Evolutionary conservation across 1,140 invertebrate genomes (phyloP), one percentile per base, ranked within the genome.

Genomic region (Oncopodura yosiiana): DNA sequence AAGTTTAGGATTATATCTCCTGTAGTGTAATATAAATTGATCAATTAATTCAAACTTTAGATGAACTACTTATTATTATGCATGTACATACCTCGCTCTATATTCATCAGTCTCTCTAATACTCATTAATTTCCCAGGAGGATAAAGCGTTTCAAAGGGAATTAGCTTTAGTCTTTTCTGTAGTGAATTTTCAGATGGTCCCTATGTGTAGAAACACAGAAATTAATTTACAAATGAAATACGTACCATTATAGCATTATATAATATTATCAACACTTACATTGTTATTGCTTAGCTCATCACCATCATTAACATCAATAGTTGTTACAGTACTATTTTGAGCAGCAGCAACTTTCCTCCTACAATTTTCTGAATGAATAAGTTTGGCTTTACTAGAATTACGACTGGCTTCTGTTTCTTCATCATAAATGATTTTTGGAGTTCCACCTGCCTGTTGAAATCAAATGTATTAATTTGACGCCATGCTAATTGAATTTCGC

Each of bases 111-210:
- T 54, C 42, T 58, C 38, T 21, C 56, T 62, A 18, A 87, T 79
- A 58, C 86, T 82, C 23, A 87, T 69, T 59, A 87, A 84, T 56
- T 77, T 75, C 12, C 83, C 84, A 3, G 82, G 79, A 19, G 77
- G 81, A 66, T 78, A 86, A 12, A 86, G 70, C 54, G 78, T 72
- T 14, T 78, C 77, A 63, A 78, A 76, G 1, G 81, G 83, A 65
- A 81, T 83, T 56, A 82, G 73, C 63, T 83, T 74, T 56, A n/a
- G n/a, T n/a, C n/a, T n/a, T 74, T 74, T 37, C 78, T 74, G 43
- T 84, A 75, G 56, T 84, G 9, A 21, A 21, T 11, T 46, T 21
- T 46, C 43, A 14, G 12, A 8, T 24, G 21, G 6, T n/a, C n/a
- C n/a, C n/a, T n/a, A n/a, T n/a, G n/a, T n/a, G n/a, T n/a, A n/a